Base-by-base conservation (phyloP, 2,888 invertebrate genomes). In the Drosophila neonasuta region DNA sequence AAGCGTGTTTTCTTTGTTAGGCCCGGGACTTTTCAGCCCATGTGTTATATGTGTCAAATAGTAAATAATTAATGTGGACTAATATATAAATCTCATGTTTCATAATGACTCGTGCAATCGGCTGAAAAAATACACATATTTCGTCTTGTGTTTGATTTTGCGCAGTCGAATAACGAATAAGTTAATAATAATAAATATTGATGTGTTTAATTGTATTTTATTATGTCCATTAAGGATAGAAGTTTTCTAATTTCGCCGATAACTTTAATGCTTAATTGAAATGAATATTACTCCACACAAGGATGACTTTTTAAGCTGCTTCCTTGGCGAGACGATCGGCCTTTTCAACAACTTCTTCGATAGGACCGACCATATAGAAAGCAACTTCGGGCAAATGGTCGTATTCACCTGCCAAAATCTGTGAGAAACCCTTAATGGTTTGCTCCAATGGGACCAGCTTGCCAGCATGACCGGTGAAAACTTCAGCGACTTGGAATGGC, bases 291-390 rank as follows among this genome's bases (percentile, higher is more conserved):
- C 48, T 65, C 49, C 49, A 57, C 32, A 8, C 67, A 59, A 48
- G n/a, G 13, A 20, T 39, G 50, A 46, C 57, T 39, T 36, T 36
- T 86, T 88, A 88, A 30, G 86, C 80, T 48, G 88, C 85, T 79
- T 88, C 88, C 71, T 88, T 88, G 39, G 87, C 87, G 54, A 89
- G 76, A 44, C 80, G 78, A 88, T 97, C 96, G 64, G 97, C 97
- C 92, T 97, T 97, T 71, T 93, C 93, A 51, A 94, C 92, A 55
- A 97, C 97, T 92, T 97, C 97, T 89, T 97, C 96, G 87, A 98
- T 96, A 68, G 95, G 95, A 77, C 98, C 98, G 71, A 97, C 97
- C 97, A 98, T 97, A 93, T 97, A 98, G 93, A 98, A 98, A 69
- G 98, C 98, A 77, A 96, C 96, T 91, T 99, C 99, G 20, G 97